Conservation (phyloP, 2,888 invertebrate species). For the Caenorhabditis becei region DNA sequence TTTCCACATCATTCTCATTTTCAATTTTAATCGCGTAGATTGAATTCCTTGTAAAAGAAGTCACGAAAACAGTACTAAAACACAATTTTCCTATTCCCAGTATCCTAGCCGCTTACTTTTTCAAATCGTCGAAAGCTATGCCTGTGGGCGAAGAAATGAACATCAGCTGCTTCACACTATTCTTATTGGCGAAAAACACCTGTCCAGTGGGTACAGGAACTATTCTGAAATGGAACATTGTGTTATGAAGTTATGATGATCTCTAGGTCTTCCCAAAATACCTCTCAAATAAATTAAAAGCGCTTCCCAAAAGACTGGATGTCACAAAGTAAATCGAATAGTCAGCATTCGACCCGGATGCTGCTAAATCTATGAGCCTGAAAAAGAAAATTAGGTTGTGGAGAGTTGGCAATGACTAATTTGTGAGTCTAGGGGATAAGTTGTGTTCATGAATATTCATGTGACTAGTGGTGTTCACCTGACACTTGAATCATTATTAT, state of each 20-base stretch:
- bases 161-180: background rate
- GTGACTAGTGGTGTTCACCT: background rate
- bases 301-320: background rate
- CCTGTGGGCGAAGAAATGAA: constrained; percentile 45
- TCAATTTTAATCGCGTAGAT: constrained; percentile 11
- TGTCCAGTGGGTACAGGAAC: constrained; percentile 29
- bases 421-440: too few relatives aligned
- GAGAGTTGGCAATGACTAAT: too few relatives aligned
- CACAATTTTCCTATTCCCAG: background rate
- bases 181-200: constrained; percentile 15
- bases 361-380: constrained; percentile 28
- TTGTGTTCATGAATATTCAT: background rate
- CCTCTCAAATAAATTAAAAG: constrained; percentile 34
- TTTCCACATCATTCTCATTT: background rate
- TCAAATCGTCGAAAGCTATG: constrained; percentile 35
- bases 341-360: constrained; percentile 6
- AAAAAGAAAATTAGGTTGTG: constrained; percentile 4
- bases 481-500: too few relatives aligned
- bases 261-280: background rate
- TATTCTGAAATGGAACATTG: constrained; percentile 24
- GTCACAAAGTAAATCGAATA: constrained; percentile 35
- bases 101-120: constrained; percentile 15
- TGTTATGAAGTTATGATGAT: background rate
- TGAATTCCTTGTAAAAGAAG: constrained; percentile 33
- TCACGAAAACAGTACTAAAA: constrained; percentile 38